Percentiles rank a stretch among this genome's conserved stretches.
These are phyloP conservation scores for Odontocolon sp. DNA, from an alignment of 2,888 invertebrate species.

Conservation along the genomic window DNA sequence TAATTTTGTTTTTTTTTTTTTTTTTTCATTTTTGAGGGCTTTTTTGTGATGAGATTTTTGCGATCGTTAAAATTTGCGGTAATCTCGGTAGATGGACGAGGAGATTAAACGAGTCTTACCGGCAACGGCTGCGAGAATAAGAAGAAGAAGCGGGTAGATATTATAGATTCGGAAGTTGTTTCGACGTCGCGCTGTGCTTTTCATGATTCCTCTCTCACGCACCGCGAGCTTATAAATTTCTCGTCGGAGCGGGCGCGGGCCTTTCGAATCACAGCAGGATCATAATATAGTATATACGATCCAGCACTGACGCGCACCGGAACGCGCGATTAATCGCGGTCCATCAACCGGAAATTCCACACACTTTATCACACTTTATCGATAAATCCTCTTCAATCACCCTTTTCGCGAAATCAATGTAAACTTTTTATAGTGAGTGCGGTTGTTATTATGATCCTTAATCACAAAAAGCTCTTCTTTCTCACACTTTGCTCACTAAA, in stretches of 20 bases:
- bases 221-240: constrained; percentile 47
- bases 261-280: constrained; percentile 61
- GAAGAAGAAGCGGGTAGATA: constrained; percentile 68
- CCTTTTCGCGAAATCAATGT: not conserved
- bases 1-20: too few species aligned
- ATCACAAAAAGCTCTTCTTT: not conserved
- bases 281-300: constrained; percentile 53
- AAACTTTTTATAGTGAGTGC: not conserved
- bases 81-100: not conserved
- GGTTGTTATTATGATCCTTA: not conserved
- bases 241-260: constrained; percentile 54
- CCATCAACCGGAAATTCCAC: constrained; percentile 11
- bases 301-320: constrained; percentile 18
- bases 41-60: too few species aligned
- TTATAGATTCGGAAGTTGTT: constrained; percentile 60
- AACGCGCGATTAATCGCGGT: constrained; percentile 33
- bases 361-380: constrained; percentile 31
- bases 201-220: constrained; percentile 58
- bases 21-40: too few species aligned
- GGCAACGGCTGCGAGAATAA: constrained; percentile 72
- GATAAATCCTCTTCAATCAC: constrained; percentile 39
- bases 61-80: not conserved
- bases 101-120: constrained; percentile 72
- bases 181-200: constrained; percentile 64
- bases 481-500: constrained; percentile 9